Evolutionary conservation across 2,888 invertebrate species (phyloP).

Genomic region (Chloroclysta siterata): DNA sequence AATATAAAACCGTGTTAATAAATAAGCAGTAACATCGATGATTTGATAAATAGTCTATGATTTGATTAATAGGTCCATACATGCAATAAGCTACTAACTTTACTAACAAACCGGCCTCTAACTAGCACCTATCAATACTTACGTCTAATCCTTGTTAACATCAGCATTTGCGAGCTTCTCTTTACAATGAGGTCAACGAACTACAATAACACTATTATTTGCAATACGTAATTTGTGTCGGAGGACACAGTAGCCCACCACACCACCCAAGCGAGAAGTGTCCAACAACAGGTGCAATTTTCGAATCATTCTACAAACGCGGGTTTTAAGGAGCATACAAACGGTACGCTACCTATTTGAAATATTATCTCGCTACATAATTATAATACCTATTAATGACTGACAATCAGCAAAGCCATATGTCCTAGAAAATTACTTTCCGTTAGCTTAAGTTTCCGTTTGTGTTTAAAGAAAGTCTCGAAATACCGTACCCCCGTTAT

Average conservation of each 20-base stretch:
- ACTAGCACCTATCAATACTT: constrained; percentile 11
- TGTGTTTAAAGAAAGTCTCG: no score
- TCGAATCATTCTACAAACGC: constrained; percentile 10
- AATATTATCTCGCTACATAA: not conserved
- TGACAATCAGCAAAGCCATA: no score
- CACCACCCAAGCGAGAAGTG: constrained; percentile 1
- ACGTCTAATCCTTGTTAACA: constrained; percentile 15
- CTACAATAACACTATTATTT: not conserved
- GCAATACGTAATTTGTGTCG: not conserved
- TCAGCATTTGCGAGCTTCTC: constrained; percentile 11
- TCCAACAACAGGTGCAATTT: constrained; percentile 16
- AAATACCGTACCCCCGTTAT: no score
- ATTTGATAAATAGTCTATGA: no score
- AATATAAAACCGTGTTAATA: no score
- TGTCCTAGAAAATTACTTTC: no score
- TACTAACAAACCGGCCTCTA: not conserved
- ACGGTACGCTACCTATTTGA: not conserved
- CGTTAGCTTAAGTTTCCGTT: no score
- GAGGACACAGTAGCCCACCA: constrained; percentile 6
- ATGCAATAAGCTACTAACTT: not conserved
- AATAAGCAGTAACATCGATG: no score
- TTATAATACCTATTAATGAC: no score
- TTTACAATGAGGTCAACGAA: not conserved
- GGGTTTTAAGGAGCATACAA: not conserved
- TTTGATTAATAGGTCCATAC: not conserved